Conservation (phyloP, 2,113 vertebrate genomes). For the Colius striatus region DNA sequence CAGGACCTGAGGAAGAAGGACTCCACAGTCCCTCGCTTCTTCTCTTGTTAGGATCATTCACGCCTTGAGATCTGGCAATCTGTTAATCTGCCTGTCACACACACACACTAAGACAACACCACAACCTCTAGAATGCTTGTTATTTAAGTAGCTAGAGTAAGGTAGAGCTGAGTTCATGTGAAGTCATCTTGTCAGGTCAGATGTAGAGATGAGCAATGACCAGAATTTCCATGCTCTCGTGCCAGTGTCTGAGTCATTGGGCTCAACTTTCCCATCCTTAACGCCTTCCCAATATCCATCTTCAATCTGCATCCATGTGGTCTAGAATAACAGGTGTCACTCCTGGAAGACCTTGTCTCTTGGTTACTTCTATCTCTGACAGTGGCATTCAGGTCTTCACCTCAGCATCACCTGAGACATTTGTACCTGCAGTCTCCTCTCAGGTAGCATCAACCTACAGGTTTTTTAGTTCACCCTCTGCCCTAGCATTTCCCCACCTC, state of each 20-base stretch:
- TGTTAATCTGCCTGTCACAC: background rate
- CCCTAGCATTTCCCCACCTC: background rate
- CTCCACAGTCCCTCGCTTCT: background rate
- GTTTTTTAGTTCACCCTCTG: background rate
- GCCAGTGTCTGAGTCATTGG: background rate
- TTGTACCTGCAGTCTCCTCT: background rate
- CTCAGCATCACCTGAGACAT: background rate
- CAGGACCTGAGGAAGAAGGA: fast-evolving
- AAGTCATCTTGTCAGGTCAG: background rate
- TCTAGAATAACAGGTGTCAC: background rate
- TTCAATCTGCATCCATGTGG: background rate
- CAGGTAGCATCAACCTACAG: background rate
- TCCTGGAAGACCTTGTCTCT: background rate
- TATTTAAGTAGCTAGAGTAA: background rate
- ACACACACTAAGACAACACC: background rate
- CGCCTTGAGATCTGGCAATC: background rate
- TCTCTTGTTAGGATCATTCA: background rate
- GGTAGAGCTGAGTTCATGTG: background rate
- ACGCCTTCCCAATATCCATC: background rate
- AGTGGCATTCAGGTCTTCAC: background rate
- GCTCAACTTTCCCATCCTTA: background rate
- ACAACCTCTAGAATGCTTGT: background rate
- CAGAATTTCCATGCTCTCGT: background rate
- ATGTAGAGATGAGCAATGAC: background rate
- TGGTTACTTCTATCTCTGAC: background rate